Conservation (phyloP, 1,140 invertebrate species). For the Psix sp. region DNA sequence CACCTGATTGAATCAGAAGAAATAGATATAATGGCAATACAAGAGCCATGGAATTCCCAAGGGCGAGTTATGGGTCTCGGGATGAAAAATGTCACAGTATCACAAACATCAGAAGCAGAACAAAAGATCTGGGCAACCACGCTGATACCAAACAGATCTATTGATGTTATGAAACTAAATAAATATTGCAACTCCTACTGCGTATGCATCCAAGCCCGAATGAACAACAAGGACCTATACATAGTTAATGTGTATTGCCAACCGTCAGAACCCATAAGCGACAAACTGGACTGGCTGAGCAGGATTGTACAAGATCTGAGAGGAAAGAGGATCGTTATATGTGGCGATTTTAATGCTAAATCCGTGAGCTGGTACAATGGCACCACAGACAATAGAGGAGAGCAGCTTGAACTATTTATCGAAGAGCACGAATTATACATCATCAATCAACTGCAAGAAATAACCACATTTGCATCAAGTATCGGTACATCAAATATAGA, state of each 20-base stretch:
- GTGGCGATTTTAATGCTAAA: conserved; percentile 13
- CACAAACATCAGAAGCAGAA: neutral
- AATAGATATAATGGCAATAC: neutral
- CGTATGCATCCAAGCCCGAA: neutral
- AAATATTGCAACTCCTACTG: neutral
- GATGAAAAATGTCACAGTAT: neutral
- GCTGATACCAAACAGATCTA: neutral
- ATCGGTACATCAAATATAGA: conserved; percentile 10
- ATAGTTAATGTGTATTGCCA: conserved; percentile 3
- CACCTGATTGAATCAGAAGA: neutral
- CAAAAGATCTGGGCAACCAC: conserved; percentile 1
- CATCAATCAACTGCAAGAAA: conserved; percentile 1
- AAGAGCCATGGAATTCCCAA: neutral
- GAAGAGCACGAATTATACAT: neutral
- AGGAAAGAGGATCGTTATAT: conserved; percentile 18
- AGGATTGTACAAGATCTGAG: neutral
- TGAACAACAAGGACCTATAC: neutral
- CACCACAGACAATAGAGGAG: conserved; percentile 9
- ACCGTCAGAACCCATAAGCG: neutral
- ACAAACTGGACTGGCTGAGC: neutral
- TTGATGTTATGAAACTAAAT: neutral
- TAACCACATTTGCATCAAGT: neutral
- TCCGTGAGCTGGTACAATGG: neutral
- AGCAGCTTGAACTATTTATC: conserved; percentile 19
- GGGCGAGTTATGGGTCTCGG: neutral